Percentiles rank a stretch among this genome's conserved stretches.
phyloP scores from a whole-genome alignment of 2,797 vertebrate species.

The Sebastes vulpes region DNA sequence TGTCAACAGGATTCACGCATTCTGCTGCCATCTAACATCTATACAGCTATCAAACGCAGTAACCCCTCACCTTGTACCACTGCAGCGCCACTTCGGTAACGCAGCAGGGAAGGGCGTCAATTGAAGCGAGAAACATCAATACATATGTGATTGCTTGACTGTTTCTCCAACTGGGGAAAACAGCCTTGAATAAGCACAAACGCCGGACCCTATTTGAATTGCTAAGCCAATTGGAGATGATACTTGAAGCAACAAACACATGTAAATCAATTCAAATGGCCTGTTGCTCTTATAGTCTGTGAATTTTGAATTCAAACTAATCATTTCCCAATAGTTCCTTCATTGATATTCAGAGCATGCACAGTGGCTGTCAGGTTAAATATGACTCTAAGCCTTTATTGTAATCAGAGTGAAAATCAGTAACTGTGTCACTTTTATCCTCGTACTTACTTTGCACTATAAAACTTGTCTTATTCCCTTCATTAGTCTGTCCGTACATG shows the following conservation, averaged over 20 bases:
- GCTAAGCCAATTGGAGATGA: background rate
- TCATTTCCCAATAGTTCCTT: background rate
- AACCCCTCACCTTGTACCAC: too few relatives aligned
- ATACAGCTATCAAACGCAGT: too few relatives aligned
- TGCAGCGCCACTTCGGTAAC: too few relatives aligned
- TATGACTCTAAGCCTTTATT: background rate
- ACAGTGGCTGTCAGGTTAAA: background rate
- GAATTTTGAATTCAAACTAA: background rate
- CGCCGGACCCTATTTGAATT: background rate
- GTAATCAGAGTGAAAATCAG: background rate
- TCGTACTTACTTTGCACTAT: background rate
- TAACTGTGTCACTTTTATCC: slow-evolving; percentile 2
- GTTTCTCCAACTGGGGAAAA: background rate
- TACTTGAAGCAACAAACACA: background rate
- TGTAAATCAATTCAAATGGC: background rate
- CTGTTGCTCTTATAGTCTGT: background rate
- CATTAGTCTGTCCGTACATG: background rate
- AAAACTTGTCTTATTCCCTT: background rate
- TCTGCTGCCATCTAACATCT: too few relatives aligned
- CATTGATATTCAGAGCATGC: slow-evolving; percentile 20
- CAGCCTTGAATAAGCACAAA: background rate
- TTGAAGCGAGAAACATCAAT: too few relatives aligned
- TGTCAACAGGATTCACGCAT: fast-evolving
- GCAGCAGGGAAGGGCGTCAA: too few relatives aligned
- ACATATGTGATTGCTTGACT: background rate